phyloP scores from a whole-genome alignment of 2,888 invertebrate species.

The Clunio marinus region DNA sequence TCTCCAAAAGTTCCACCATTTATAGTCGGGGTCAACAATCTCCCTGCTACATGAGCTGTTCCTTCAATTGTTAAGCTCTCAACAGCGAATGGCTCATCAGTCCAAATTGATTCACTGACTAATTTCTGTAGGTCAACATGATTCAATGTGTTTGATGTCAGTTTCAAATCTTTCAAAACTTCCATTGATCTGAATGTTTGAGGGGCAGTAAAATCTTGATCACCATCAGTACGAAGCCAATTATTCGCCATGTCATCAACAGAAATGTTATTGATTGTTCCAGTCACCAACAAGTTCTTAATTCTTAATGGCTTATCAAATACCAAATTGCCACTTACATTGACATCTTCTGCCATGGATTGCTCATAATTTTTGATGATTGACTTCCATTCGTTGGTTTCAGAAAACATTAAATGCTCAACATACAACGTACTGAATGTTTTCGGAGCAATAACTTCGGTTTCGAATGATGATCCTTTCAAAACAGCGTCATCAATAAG shows the following conservation, averaged over 20 bases:
- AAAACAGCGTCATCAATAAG: slow-evolving; percentile 46
- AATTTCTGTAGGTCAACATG: not conserved
- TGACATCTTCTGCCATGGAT: not conserved
- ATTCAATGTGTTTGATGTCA: slow-evolving; percentile 40
- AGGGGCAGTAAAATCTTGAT: slow-evolving; percentile 47
- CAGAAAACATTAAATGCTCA: slow-evolving; percentile 25
- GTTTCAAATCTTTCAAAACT: slow-evolving; percentile 42
- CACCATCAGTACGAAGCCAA: slow-evolving; percentile 48
- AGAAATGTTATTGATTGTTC: slow-evolving; percentile 21
- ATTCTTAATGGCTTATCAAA: slow-evolving; percentile 28
- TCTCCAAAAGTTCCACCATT: not conserved
- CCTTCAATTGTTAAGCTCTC: slow-evolving; percentile 46
- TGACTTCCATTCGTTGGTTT: slow-evolving; percentile 29
- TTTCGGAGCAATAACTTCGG: slow-evolving; percentile 43
- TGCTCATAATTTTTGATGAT: slow-evolving; percentile 5
- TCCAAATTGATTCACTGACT: slow-evolving; percentile 37
- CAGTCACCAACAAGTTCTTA: slow-evolving; percentile 11
- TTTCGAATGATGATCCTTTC: slow-evolving; percentile 26
- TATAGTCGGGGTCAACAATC: slow-evolving; percentile 39
- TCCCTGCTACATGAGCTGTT: slow-evolving; percentile 43
- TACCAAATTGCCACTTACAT: slow-evolving; percentile 4
- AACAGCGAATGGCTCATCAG: slow-evolving; percentile 45
- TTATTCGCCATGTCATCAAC: slow-evolving; percentile 20
- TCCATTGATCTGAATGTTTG: slow-evolving; percentile 44
- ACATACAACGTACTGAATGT: slow-evolving; percentile 41